phyloP scores from a whole-genome alignment of 2,888 invertebrate species.

The Amaurobius ferox region DNA sequence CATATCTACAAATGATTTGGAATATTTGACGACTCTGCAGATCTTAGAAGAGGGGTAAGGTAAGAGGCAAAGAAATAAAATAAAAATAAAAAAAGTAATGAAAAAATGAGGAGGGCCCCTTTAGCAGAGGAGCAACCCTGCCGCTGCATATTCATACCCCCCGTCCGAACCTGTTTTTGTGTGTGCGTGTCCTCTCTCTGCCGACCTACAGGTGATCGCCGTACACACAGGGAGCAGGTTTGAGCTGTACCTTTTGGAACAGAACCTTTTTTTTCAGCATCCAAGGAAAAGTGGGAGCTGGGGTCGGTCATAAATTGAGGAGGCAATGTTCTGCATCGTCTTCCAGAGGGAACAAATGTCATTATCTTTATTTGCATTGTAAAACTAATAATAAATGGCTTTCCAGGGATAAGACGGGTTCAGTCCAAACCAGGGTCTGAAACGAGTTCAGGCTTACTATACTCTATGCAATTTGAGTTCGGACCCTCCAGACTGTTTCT shows the following conservation, averaged over 20 bases:
- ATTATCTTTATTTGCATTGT: too few species aligned
- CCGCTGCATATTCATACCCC: constrained; percentile 55
- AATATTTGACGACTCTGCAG: too few species aligned
- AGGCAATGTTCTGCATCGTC: too few species aligned
- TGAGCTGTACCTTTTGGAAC: constrained; percentile 49
- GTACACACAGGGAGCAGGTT: constrained; percentile 31
- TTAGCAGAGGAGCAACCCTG: constrained; percentile 38
- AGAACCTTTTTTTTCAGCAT: background rate
- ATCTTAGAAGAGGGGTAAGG: too few species aligned
- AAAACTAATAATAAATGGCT: too few species aligned
- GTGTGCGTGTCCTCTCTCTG: constrained; percentile 22
- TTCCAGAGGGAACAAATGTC: too few species aligned
- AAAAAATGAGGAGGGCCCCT: constrained; percentile 7
- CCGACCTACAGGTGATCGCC: constrained; percentile 49
- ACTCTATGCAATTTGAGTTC: too few species aligned
- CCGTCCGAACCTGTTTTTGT: constrained; percentile 54
- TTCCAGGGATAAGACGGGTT: too few species aligned
- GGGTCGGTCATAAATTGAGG: background rate
- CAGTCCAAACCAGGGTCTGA: too few species aligned
- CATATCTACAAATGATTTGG: too few species aligned
- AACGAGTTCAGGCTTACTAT: too few species aligned
- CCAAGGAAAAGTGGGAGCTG: background rate
- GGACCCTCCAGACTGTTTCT: too few species aligned
- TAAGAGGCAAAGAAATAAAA: background rate
- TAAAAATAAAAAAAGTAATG: background rate